Conservation (phyloP, 1,140 invertebrate genomes). For the Stenopsyche tienmushanensis region DNA sequence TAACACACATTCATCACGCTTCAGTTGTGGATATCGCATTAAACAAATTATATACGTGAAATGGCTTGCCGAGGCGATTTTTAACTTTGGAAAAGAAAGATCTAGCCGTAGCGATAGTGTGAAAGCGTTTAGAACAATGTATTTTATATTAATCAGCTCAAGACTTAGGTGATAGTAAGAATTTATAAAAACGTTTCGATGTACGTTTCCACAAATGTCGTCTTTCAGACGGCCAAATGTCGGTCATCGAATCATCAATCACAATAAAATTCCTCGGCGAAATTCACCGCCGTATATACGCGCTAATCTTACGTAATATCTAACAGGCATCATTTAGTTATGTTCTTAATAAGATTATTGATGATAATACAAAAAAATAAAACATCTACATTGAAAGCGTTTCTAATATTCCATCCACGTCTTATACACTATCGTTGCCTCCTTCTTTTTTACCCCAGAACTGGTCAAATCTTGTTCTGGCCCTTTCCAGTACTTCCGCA, state of each 20-base stretch:
- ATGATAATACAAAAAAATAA: constrained; percentile 16
- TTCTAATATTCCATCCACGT: constrained; percentile 2
- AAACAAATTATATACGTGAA: no score
- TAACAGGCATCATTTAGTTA: constrained; percentile 38
- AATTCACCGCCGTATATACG: constrained; percentile 24
- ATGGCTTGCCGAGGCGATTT: no score
- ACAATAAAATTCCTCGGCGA: neutral
- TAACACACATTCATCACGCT: no score
- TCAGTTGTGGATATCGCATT: no score
- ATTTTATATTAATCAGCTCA: no score
- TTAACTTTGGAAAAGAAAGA: no score
- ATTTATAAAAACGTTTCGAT: neutral
- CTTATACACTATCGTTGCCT: constrained; percentile 52
- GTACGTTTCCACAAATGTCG: neutral
- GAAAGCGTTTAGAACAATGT: no score
- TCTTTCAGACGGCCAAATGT: neutral
- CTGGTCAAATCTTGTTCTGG: constrained; percentile 80
- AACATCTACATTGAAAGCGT: constrained; percentile 36
- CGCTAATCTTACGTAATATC: constrained; percentile 33
- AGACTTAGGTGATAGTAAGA: no score
- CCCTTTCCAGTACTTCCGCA: constrained; percentile 77
- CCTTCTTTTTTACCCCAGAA: constrained; percentile 72
- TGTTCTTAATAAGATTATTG: constrained; percentile 12
- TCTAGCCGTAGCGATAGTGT: no score
- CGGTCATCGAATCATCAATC: neutral